Conservation (phyloP, 1,140 invertebrate genomes). For the Drosophila triauraria region DNA sequence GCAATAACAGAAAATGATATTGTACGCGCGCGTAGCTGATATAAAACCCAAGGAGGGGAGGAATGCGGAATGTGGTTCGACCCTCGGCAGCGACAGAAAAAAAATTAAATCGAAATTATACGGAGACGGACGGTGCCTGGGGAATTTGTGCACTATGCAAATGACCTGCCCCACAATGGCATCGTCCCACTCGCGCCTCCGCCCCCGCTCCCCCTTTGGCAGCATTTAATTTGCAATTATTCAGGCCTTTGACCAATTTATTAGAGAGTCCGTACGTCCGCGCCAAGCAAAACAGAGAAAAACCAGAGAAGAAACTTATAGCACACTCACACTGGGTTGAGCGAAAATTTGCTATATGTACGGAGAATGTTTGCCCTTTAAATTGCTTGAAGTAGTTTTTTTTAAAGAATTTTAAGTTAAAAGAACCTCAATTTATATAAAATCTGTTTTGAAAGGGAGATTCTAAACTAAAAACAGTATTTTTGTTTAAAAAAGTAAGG, state of each 20-base stretch:
- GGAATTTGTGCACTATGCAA: conserved; percentile 24
- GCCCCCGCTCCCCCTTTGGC: conserved; percentile 1
- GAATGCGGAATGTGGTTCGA: conserved; percentile 10
- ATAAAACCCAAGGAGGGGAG: conserved; percentile 34
- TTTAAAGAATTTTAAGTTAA: fast-evolving
- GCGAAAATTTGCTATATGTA: neutral
- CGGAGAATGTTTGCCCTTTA: neutral
- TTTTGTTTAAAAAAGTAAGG: no score
- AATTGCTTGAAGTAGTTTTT: neutral
- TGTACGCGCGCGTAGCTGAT: conserved; percentile 62
- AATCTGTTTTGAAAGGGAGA: neutral
- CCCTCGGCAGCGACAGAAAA: conserved; percentile 3
- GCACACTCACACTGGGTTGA: neutral
- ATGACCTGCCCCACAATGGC: conserved; percentile 47
- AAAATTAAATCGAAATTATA: conserved; percentile 15
- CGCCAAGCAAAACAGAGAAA: conserved; percentile 20
- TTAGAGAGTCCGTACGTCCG: conserved; percentile 39
- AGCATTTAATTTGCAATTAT: conserved; percentile 71
- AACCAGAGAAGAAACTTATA: neutral
- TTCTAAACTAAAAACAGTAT: neutral
- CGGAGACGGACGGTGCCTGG: neutral
- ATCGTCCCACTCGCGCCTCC: conserved; percentile 7
- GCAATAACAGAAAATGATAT: conserved; percentile 53
- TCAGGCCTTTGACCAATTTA: conserved; percentile 76
- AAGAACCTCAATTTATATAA: neutral